Evolutionary conservation across 2,888 invertebrate genomes (phyloP), one percentile per base, ranked within the genome.

Genomic region (Encarsia formosa): DNA sequence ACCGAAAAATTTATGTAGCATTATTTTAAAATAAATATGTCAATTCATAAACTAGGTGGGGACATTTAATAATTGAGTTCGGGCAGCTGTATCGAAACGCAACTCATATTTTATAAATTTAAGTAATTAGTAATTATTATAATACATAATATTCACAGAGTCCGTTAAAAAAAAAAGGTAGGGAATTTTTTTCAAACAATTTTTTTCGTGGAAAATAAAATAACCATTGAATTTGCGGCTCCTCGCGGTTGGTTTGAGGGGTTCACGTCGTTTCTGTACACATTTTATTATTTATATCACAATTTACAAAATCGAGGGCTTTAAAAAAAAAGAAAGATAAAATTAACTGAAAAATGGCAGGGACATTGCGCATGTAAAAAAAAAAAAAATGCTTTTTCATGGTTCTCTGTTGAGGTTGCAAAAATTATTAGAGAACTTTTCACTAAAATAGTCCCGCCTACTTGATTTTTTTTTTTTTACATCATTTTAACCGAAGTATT

Each of bases 121-220:
- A 71, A 69, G 71, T 68, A 71, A 71, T 69, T 69, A 68, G 66
- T 70, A 70, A 67, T 72, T 67, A 69, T 68, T 73, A 73, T 73
- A 71, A 73, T 73, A 73, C 71, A 73, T 65, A 69, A 72, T 73
- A 73, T 73, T 73, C 73, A 73, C 73, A 73, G 67, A 68, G 66
- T 69, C 65, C 64, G 65, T 70, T 63, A 68, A 68, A 69, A 70
- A 63, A 63, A 59, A 58, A 58, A 60, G 60, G 58, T 53, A 51
- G 57, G 54, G 41, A 52, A 49, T 52, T 57, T 51, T 23, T 49
- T 45, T 49, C 60, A 52, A 64, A n/a, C n/a, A n/a, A 56, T 58
- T 63, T 54, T 57, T 52, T 54, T 59, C 63, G 54, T 64, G 61
- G 59, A 59, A 66, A 66, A 62, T 63, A 66, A 66, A 64, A 67